Percentiles rank a stretch among this genome's conserved stretches.
These are phyloP conservation scores for Phyllostomus hastatus DNA, from an alignment of 2,113 vertebrate genomes.

Conservation along the genomic window DNA sequence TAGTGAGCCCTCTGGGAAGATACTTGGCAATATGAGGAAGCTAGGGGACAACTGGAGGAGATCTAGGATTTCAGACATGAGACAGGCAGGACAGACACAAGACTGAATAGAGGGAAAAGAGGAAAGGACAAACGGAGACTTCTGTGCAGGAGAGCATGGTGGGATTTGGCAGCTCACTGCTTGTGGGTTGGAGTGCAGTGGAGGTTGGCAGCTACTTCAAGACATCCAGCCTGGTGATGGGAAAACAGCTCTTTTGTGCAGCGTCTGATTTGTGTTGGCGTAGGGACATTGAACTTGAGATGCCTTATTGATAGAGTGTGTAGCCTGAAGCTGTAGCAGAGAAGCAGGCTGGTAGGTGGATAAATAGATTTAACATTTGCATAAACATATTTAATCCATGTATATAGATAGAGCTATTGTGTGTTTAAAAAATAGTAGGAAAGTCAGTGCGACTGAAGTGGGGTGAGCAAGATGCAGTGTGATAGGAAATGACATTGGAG, in stretches of 20 bases:
- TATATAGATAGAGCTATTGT: background rate
- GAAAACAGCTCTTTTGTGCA: background rate
- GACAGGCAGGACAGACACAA: background rate
- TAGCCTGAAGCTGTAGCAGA: background rate
- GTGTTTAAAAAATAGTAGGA: background rate
- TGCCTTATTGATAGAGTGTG: background rate
- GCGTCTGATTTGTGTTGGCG: slow-evolving; percentile 24
- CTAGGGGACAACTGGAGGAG: background rate
- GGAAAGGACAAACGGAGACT: background rate
- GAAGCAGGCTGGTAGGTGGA: background rate
- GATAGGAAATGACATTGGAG: background rate
- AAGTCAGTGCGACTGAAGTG: background rate
- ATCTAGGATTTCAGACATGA: background rate
- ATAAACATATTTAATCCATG: background rate
- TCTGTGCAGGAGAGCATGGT: background rate
- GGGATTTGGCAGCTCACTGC: background rate
- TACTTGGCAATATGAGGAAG: background rate
- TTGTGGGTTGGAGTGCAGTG: background rate
- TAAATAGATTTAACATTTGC: background rate
- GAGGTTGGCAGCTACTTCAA: slow-evolving; percentile 7
- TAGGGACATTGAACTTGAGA: background rate
- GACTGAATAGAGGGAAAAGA: background rate
- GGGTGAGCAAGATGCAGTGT: background rate
- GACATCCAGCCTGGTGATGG: background rate
- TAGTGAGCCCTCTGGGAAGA: background rate